These are phyloP conservation scores for Sipha flava DNA, from an alignment of 1,140 invertebrate genomes.

Conservation along the genomic window DNA sequence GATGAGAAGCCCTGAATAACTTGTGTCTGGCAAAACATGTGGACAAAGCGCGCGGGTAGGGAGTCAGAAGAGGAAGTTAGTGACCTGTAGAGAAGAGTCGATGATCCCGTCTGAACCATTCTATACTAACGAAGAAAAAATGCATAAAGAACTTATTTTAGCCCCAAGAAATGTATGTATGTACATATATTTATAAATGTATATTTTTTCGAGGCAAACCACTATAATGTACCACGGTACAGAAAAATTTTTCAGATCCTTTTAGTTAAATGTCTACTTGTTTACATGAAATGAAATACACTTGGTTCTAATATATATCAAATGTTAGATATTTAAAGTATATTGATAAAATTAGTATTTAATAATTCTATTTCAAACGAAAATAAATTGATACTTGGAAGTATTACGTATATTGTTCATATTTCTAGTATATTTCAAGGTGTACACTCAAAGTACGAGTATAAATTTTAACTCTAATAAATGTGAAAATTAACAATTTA, in stretches of 20 bases:
- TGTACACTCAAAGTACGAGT: too few species aligned
- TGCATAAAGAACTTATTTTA: constrained; percentile 5
- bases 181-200: background rate
- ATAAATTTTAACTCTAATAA: too few species aligned
- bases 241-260: too few species aligned
- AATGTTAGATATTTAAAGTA: too few species aligned
- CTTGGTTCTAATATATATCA: too few species aligned
- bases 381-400: background rate
- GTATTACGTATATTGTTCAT: background rate
- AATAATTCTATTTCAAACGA: background rate
- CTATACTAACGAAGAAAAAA: background rate
- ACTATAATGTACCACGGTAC: too few species aligned
- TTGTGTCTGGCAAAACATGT: background rate
- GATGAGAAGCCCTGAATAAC: constrained; percentile 25
- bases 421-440: too few species aligned
- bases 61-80: constrained; percentile 23
- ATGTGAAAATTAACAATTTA: too few species aligned
- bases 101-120: constrained; percentile 24
- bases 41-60: background rate
- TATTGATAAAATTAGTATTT: background rate
- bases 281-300: too few species aligned
- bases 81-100: constrained; percentile 30
- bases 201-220: background rate
- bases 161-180: background rate
- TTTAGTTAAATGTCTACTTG: too few species aligned